Base-by-base conservation (phyloP, 2,888 invertebrate genomes). In the Tiliacea aurago region DNA sequence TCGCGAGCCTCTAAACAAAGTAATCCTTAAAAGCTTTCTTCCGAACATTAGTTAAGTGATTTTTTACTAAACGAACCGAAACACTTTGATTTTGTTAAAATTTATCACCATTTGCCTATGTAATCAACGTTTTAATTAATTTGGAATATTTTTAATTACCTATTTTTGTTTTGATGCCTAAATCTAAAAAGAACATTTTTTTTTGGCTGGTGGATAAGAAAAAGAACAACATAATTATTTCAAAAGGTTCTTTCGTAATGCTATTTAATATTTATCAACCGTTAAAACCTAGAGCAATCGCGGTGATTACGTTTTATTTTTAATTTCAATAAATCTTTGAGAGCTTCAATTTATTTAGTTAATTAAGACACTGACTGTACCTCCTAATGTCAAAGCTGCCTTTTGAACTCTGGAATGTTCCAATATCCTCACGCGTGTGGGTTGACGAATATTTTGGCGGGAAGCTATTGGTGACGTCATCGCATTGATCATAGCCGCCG, bases 11-110 rank as follows among this genome's bases (percentile, higher is more conserved):
- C 67, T 83, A 81, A 79, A 86, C 87, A 84, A 87, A 75, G 78
- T 85, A 87, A 88, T 86, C 74, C 68, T 71, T 84, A 82, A 87
- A 85, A 87, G 87, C 85, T 85, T 88, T 83, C 81, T 78, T 76
- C 68, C 56, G 53, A 82, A 79, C 82, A 76, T 84, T 86, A 81
- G 56, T 66, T 64, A 77, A 84, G 78, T 77, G 80, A 69, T 84
- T 86, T 85, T 85, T 85, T 83, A 77, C 64, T 68, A 70, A 81
- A 73, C 62, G 69, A 59, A 63, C 68, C 71, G 56, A 84, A 84
- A 76, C 73, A 70, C 73, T 73, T 76, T 81, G 78, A 80, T 80
- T 80, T 73, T 61, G 28, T 70, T 70, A 6, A 65, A 68, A 81
- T 79, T 56, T 71, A 76, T 79, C 70, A 67, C 76, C 69, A n/a